phyloP scores from a whole-genome alignment of 2,113 vertebrate species.

The Desmodus rotundus region DNA sequence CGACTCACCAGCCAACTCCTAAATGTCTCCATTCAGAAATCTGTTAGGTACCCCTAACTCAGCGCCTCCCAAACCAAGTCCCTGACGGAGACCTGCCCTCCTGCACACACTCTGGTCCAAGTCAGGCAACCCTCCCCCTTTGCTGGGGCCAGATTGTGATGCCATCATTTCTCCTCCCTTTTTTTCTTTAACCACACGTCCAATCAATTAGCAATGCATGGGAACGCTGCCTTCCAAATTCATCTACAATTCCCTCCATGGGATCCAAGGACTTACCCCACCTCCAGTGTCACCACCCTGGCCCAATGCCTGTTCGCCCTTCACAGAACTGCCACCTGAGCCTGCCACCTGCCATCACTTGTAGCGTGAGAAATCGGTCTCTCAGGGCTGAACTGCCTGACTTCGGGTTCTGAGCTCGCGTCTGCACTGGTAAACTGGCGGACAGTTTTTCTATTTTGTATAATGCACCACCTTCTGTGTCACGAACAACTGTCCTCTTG shows the following conservation, averaged over 20 bases:
- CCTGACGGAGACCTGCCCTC: neutral
- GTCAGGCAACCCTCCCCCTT: rapidly evolving
- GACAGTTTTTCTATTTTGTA: neutral
- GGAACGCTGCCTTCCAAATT: neutral
- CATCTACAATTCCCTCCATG: neutral
- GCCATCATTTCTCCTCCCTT: too few relatives aligned
- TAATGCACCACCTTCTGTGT: neutral
- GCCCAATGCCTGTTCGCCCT: too few relatives aligned
- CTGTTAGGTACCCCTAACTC: neutral
- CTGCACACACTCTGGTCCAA: neutral
- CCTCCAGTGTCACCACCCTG: rapidly evolving
- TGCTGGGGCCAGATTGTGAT: neutral
- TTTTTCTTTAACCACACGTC: neutral
- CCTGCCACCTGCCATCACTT: too few relatives aligned
- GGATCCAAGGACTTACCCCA: too few relatives aligned
- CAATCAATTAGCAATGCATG: neutral
- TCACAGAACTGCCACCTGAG: too few relatives aligned
- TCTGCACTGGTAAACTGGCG: rapidly evolving
- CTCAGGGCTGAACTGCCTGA: rapidly evolving
- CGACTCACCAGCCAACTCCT: neutral
- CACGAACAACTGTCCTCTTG: neutral
- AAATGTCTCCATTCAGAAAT: neutral
- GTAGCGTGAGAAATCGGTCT: too few relatives aligned
- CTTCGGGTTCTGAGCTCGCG: rapidly evolving
- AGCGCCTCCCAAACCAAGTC: too few relatives aligned